Evolutionary conservation across 2,888 invertebrate genomes (phyloP).

Genomic region (Lutraria lutraria): DNA sequence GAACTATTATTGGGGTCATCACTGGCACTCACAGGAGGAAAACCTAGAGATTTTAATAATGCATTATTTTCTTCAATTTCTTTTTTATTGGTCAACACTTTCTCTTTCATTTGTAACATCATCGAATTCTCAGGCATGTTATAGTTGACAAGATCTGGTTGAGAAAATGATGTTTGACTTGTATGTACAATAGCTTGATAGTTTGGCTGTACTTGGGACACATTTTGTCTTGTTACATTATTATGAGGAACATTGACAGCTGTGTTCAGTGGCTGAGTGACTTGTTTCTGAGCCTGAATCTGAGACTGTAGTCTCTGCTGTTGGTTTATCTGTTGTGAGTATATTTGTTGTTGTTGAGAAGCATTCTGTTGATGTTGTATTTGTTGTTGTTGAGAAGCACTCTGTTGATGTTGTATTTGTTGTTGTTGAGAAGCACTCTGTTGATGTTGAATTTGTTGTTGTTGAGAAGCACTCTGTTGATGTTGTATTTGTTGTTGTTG

Average conservation of each 20-base stretch:
- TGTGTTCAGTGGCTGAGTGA: not conserved
- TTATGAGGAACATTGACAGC: not conserved
- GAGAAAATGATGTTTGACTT: not conserved
- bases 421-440: slow-evolving; percentile 8
- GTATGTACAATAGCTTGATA: not conserved
- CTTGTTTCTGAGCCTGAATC: slow-evolving; percentile 25
- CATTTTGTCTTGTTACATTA: not conserved
- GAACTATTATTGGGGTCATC: not conserved
- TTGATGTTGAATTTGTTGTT: slow-evolving; percentile 32
- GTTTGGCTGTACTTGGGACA: not conserved
- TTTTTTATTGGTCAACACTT: slow-evolving; percentile 15
- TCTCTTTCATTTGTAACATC: not conserved
- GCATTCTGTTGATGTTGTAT: not conserved
- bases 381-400: too few relatives aligned
- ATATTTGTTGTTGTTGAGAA: slow-evolving; percentile 12
- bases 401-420: too few relatives aligned
- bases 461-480: slow-evolving; percentile 24
- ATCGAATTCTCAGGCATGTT: not conserved
- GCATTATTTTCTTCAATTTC: slow-evolving; percentile 43
- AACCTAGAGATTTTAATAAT: slow-evolving; percentile 25
- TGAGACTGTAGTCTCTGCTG: slow-evolving; percentile 31
- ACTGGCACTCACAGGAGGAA: not conserved
- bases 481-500: not conserved
- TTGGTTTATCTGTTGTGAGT: slow-evolving; percentile 39
- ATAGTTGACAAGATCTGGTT: not conserved